These are phyloP conservation scores for Tetragnatha versicolor DNA, from an alignment of 1,140 invertebrate species.

Conservation along the genomic window DNA sequence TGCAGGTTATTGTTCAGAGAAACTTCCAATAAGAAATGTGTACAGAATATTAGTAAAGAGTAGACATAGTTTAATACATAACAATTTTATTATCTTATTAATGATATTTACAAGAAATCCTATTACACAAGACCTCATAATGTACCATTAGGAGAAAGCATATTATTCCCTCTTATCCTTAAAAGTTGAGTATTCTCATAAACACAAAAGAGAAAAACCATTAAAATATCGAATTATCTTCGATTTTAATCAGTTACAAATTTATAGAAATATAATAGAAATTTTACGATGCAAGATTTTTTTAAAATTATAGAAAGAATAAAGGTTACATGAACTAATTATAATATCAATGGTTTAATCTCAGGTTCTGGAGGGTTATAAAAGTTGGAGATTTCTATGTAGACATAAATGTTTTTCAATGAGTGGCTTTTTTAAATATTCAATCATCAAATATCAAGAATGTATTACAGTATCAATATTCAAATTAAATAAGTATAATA, in stretches of 20 bases:
- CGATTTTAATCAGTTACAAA: neutral
- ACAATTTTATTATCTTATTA: slow-evolving; percentile 43
- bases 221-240: neutral
- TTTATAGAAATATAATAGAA: neutral
- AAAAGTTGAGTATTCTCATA: neutral
- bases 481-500: too few species aligned
- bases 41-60: too few species aligned
- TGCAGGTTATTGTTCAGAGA: too few species aligned
- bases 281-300: neutral
- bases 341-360: too few species aligned
- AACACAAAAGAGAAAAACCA: neutral
- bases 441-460: too few species aligned
- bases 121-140: slow-evolving; percentile 48
- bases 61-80: slow-evolving; percentile 41
- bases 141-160: slow-evolving; percentile 14
- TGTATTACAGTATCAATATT: too few species aligned
- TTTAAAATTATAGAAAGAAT: neutral
- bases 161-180: neutral
- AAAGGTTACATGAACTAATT: neutral
- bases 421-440: too few species aligned
- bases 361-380: too few species aligned
- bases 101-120: slow-evolving; percentile 56
- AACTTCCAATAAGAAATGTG: too few species aligned
- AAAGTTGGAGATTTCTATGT: too few species aligned
- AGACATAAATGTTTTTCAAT: too few species aligned